phyloP scores from a whole-genome alignment of 1,140 invertebrate species.

The Dinoponera quadriceps region DNA sequence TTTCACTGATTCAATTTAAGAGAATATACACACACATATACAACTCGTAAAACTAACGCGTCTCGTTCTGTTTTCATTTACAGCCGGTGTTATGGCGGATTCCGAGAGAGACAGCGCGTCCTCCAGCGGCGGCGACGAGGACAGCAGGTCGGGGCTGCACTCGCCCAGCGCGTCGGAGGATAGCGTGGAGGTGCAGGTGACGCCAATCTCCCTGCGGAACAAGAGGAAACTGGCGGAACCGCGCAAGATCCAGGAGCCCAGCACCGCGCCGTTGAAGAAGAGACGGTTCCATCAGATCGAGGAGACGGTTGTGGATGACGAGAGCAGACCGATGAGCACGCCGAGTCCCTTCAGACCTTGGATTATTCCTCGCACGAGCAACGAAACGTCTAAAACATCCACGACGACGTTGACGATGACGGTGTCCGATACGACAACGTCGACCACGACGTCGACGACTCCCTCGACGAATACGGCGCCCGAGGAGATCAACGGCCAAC shows the following conservation, averaged over 20 bases:
- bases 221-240: constrained; percentile 91
- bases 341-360: constrained; percentile 87
- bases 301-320: constrained; percentile 79
- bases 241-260: constrained; percentile 82
- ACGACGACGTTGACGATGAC: background rate
- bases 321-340: constrained; percentile 79
- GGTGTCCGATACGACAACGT: background rate
- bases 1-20: too few species aligned
- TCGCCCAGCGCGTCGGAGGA: constrained; percentile 90
- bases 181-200: constrained; percentile 89
- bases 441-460: constrained; percentile 1
- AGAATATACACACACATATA: too few species aligned
- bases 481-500: background rate
- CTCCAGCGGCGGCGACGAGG: constrained; percentile 90
- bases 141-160: constrained; percentile 88
- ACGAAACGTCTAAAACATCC: constrained; percentile 62
- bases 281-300: constrained; percentile 85
- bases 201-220: constrained; percentile 87
- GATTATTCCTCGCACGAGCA: constrained; percentile 77
- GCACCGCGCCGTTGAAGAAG: constrained; percentile 88
- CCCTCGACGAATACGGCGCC: background rate
- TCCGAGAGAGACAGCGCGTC: constrained; percentile 89
- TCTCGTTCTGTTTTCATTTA: constrained; percentile 72
- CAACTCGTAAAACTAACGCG: background rate
- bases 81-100: constrained; percentile 80